Conservation (phyloP, 1,140 invertebrate genomes). For the Carcinoscorpius rotundicauda region DNA sequence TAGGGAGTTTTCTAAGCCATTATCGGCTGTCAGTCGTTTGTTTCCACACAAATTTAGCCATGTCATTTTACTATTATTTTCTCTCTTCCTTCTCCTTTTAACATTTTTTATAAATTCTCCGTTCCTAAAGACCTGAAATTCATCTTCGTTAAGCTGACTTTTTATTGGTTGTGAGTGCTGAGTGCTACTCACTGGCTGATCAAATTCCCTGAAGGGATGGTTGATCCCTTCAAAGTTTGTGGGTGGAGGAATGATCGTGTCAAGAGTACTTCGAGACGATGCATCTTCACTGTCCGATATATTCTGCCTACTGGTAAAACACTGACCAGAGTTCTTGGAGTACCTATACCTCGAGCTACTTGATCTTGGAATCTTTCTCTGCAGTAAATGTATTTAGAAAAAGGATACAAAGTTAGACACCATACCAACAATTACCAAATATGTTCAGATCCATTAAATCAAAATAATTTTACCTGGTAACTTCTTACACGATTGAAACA, state of each 20-base stretch:
- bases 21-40: neutral
- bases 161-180: constrained; percentile 48
- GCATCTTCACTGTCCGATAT: constrained; percentile 53
- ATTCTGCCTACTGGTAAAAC: constrained; percentile 5
- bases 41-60: neutral
- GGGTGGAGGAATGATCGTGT: constrained; percentile 71
- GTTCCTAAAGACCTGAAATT: constrained; percentile 69
- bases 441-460: too few relatives aligned
- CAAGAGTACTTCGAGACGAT: constrained; percentile 58
- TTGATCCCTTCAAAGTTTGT: constrained; percentile 78
- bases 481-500: too few relatives aligned
- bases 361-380: too few relatives aligned
- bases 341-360: too few relatives aligned
- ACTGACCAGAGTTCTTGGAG: too few relatives aligned
- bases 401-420: too few relatives aligned
- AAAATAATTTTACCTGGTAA: too few relatives aligned
- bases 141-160: constrained; percentile 69
- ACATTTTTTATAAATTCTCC: constrained; percentile 53
- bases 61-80: neutral
- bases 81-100: neutral
- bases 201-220: constrained; percentile 58
- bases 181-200: constrained; percentile 33
- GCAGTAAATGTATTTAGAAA: too few relatives aligned
- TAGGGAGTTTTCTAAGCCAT: neutral
- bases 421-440: too few relatives aligned